Evolutionary conservation across 2,888 invertebrate genomes (phyloP), one percentile per base, ranked within the genome.

Genomic region (Drosophila anomalipes): DNA sequence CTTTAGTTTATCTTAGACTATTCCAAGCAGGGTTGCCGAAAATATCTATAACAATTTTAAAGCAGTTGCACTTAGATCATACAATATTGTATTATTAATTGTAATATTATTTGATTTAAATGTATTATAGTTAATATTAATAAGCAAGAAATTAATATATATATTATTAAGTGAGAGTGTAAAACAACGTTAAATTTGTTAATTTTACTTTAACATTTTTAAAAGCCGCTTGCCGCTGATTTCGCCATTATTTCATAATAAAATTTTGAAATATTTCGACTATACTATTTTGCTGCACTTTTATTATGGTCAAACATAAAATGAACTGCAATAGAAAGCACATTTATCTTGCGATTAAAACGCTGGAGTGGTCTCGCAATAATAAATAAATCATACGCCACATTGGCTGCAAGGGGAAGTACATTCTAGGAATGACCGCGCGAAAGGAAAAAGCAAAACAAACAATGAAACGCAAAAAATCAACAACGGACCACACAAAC

Each of bases 401-500:
- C 57, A 39, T 57, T 39, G 28, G 39, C 57, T 30, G 26, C 37
- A 37, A 37, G 3, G 14, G 37, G 56, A 19, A 16, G 35, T 26
- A 3, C 14, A n/a, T 16, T 16, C 44, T 54, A 81, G 60, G 58
- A 74, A 56, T 41, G 52, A 30, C 35, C 33, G 51, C n/a, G 37
- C 35, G 51, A 35, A 53, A 41, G 37, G 37, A 26, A 54, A 39
- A 35, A 12, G 7, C 19, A 58, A 59, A 62, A 58, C 51, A 35
- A 64, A 65, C 56, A 54, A 28, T 58, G 66, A 69, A 82, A 54
- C 44, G 61, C 52, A 54, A 44, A 44, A 53, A 72, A 72, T 56
- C 57, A 65, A 74, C 58, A 57, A 39, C 26, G 54, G 19, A 33
- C 57, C 69, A 65, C 62, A 65, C 60, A 69, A 83, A 76, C 62